Evolutionary conservation across 2,113 vertebrate genomes (phyloP), one percentile per base, ranked within the genome.

Genomic region (Salvelinus alpinus): DNA sequence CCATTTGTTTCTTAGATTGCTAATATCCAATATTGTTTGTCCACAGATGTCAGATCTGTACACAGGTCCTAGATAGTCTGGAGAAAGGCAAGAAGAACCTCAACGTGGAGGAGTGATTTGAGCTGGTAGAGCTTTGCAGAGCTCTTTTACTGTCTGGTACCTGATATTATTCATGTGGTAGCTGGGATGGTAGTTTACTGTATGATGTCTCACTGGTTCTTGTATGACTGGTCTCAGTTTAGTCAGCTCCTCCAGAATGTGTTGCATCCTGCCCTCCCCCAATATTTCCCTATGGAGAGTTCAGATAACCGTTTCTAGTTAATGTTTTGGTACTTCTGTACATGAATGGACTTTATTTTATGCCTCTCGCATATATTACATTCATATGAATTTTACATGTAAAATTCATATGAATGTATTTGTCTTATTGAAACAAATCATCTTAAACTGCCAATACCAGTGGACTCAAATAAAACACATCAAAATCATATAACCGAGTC

Each of bases 11-110:
- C 20, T 24, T 16, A 62, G 7, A 9, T 2, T 70, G 13, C n/a
- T 47, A 20, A 9, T 22, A 51, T 64, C 29, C 22, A 6, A 13
- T 64, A 12, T 57, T 47, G 22, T 59, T 82, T 72, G 64, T 80
- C 80, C 86, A 51, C 89, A 98, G 96, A 95, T 99, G 93, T 85
- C 92, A 27, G 73, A 82, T 69, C 91, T 96, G 29, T 96, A 97
- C 80, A 81, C 89, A 96, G 76, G 88, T 98, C 75, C 82, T 95
- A 89, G 92, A 96, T 81, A 90, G 89, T 81, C 2, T 97, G 85
- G 90, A 95, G 85, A 94, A 88, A 90, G 92, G 88, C 4, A 92
- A 93, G 84, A 85, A 64, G 34, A 91, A 84, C 65, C 44, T 82
- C 72, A 78, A 81, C 69, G 88, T 79, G 64, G 91, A 95, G 79